phyloP scores from a whole-genome alignment of 1,140 invertebrate species.

The Dysdera silvatica region DNA sequence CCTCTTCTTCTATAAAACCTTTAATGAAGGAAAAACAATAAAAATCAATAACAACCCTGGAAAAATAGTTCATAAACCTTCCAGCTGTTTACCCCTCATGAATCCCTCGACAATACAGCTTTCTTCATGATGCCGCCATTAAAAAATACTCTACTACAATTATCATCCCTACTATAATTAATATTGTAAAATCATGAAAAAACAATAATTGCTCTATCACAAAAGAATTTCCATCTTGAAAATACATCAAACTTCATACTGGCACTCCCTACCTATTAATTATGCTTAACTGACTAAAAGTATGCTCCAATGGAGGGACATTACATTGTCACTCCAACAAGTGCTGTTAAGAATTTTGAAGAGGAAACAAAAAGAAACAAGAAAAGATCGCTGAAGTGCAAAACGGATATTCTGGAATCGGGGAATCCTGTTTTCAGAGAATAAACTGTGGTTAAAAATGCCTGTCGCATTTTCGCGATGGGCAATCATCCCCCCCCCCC shows the following conservation, averaged over 20 bases:
- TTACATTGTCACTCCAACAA: slow-evolving; percentile 55
- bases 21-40: slow-evolving; percentile 51
- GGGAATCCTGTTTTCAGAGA: too few species aligned
- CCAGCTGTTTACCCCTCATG: slow-evolving; percentile 50
- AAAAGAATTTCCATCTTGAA: slow-evolving; percentile 51
- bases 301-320: slow-evolving; percentile 50
- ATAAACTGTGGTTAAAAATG: too few species aligned
- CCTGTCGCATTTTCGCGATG: too few species aligned
- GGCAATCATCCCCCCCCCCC: too few species aligned
- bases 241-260: slow-evolving; percentile 48
- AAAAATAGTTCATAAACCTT: slow-evolving; percentile 57
- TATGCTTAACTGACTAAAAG: slow-evolving; percentile 50
- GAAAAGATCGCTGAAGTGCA: too few species aligned
- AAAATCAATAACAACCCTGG: slow-evolving; percentile 53
- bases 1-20: slow-evolving; percentile 54
- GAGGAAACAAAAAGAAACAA: too few species aligned
- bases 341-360: too few species aligned
- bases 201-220: slow-evolving; percentile 55
- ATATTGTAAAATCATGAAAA: slow-evolving; percentile 53
- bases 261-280: slow-evolving; percentile 48
- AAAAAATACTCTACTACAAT: slow-evolving; percentile 41
- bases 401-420: too few species aligned
- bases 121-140: slow-evolving; percentile 46
- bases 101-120: slow-evolving; percentile 41
- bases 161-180: slow-evolving; percentile 47